phyloP scores from a whole-genome alignment of 2,113 vertebrate genomes.

The Tiliqua scincoides region DNA sequence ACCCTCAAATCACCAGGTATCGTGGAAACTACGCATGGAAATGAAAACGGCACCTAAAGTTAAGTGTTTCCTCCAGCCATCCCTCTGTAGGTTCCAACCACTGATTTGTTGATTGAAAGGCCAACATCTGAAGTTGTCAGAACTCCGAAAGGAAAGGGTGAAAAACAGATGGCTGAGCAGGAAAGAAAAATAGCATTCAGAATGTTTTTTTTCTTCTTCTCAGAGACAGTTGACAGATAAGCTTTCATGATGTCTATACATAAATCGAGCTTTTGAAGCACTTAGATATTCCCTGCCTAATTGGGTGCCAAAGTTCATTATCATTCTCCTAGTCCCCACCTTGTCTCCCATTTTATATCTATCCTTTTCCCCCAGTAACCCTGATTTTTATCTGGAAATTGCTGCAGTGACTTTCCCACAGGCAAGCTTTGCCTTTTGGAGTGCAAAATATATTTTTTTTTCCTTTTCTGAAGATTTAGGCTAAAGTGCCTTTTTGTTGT shows the following conservation, averaged over 20 bases:
- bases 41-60: conserved; percentile 15
- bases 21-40: neutral
- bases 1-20: neutral
- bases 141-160: conserved; percentile 28
- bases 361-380: neutral
- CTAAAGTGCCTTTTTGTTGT: conserved; percentile 54
- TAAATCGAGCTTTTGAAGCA: conserved; percentile 60
- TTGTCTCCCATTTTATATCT: neutral
- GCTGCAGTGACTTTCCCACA: conserved; percentile 67
- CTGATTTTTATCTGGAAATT: conserved; percentile 65
- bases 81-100: neutral
- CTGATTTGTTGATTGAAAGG: conserved; percentile 38
- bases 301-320: conserved; percentile 60
- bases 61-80: conserved; percentile 44
- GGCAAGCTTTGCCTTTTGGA: conserved; percentile 65
- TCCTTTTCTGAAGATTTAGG: conserved; percentile 37
- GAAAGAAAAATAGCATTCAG: conserved; percentile 29
- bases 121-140: conserved; percentile 45
- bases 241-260: conserved; percentile 59
- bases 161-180: conserved; percentile 24
- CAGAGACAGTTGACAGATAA: conserved; percentile 59
- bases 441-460: conserved; percentile 40
- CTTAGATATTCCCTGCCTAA: conserved; percentile 53
- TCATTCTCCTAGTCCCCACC: conserved; percentile 20
- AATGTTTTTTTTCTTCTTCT: conserved; percentile 41